Percentiles rank a stretch among this genome's conserved stretches.
These are phyloP conservation scores for Chloropsis hardwickii DNA, from an alignment of 2,113 vertebrate species.

Conservation along the genomic window DNA sequence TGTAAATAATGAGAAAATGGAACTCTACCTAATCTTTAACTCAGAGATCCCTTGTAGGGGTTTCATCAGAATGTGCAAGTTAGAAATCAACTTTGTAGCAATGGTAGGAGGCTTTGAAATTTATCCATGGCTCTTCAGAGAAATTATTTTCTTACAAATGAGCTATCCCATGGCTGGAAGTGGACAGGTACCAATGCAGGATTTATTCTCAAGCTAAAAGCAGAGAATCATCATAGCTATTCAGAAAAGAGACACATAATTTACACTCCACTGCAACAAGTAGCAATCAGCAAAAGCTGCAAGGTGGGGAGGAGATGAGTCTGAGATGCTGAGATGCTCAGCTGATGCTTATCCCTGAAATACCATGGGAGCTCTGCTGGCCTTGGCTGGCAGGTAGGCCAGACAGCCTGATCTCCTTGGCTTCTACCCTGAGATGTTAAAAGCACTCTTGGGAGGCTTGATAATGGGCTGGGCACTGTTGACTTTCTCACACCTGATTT, in stretches of 20 bases:
- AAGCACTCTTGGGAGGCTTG: not conserved
- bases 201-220: not conserved
- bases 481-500: not conserved
- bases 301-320: not conserved
- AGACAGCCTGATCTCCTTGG: not conserved
- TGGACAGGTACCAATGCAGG: not conserved
- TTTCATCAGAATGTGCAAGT: not conserved
- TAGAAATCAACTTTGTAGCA: not conserved
- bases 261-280: not conserved
- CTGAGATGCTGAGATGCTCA: not conserved
- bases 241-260: not conserved
- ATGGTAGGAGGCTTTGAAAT: conserved; percentile 18
- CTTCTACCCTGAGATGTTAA: not conserved
- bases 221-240: not conserved
- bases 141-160: not conserved
- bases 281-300: not conserved
- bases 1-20: not conserved
- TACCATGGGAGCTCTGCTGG: not conserved
- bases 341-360: not conserved
- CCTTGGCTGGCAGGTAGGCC: not conserved
- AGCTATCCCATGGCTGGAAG: conserved; percentile 50
- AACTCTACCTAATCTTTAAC: not conserved
- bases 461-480: not conserved
- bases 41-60: not conserved
- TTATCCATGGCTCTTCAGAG: conserved; percentile 47